A percentile compares a stretch with the other conserved stretches of the same genome.
phyloP scores from a whole-genome alignment of 2,113 vertebrate species.

The Procapra przewalskii region DNA sequence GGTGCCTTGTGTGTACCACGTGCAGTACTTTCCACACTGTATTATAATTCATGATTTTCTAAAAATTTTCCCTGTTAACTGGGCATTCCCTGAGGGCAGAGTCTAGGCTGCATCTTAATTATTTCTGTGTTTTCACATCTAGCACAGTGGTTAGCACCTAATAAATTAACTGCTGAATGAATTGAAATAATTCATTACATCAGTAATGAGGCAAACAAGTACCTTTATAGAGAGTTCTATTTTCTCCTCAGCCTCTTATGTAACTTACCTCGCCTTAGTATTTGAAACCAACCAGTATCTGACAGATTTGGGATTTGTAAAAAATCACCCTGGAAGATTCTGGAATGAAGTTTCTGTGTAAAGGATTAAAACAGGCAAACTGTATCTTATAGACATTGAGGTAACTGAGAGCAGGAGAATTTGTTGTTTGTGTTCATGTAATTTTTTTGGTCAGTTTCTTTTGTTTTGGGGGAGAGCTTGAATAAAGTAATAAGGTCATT shows the following conservation, averaged over 20 bases:
- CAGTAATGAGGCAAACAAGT: not conserved
- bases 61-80: not conserved
- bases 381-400: slow-evolving; percentile 75
- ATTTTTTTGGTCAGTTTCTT: slow-evolving; percentile 3
- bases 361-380: slow-evolving; percentile 75
- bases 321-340: slow-evolving; percentile 72
- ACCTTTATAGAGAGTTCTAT: not conserved
- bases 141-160: not conserved
- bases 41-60: slow-evolving; percentile 16
- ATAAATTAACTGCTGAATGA: not conserved
- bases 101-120: not conserved
- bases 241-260: slow-evolving; percentile 66
- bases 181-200: slow-evolving; percentile 16
- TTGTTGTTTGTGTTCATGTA: not conserved
- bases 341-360: slow-evolving; percentile 75
- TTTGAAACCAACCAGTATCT: slow-evolving; percentile 77
- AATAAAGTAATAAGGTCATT: slow-evolving; percentile 15
- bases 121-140: slow-evolving; percentile 12
- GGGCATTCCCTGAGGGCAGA: not conserved
- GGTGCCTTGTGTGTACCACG: not conserved
- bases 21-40: not conserved
- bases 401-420: slow-evolving; percentile 62
- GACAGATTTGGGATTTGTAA: slow-evolving; percentile 74
- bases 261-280: slow-evolving; percentile 75
- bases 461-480: not conserved